These are phyloP conservation scores for Dallia pectoralis DNA, from an alignment of 2,797 vertebrate species.

Conservation along the genomic window DNA sequence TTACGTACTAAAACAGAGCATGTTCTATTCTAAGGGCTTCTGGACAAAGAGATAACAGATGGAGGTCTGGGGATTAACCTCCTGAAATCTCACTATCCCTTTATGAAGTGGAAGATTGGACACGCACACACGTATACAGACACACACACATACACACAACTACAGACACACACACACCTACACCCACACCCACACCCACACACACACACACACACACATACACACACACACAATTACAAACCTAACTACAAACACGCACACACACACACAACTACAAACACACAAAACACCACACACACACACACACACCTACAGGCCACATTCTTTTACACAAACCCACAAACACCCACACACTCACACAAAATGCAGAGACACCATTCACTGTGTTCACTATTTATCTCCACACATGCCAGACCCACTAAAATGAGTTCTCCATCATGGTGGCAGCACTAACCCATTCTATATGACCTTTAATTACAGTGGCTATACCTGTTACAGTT, in stretches of 20 bases:
- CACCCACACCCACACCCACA: not conserved
- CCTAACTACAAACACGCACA: slow-evolving; percentile 8
- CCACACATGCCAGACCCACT: too few species aligned
- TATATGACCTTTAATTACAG: too few species aligned
- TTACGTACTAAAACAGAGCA: slow-evolving; percentile 56
- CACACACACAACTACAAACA: slow-evolving; percentile 5
- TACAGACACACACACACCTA: too few species aligned
- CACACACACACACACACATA: slow-evolving; percentile 16
- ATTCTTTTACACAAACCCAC: too few species aligned
- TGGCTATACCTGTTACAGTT: too few species aligned
- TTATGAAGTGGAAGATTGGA: not conserved
- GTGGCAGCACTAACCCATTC: too few species aligned
- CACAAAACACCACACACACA: not conserved
- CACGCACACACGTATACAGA: not conserved
- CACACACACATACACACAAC: too few species aligned
- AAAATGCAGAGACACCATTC: too few species aligned
- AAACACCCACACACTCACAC: slow-evolving; percentile 7
- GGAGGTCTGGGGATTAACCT: slow-evolving; percentile 54
- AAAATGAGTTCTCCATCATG: too few species aligned
- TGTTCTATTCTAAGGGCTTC: slow-evolving; percentile 41
- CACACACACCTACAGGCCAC: too few species aligned
- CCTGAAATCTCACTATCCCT: not conserved
- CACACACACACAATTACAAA: too few species aligned
- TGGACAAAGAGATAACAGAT: slow-evolving; percentile 57
- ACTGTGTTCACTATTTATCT: not conserved